A percentile compares a stretch with the other conserved stretches of the same genome.
These are phyloP conservation scores for Quadriops clusia DNA, from an alignment of 2,888 invertebrate species.

Conservation along the genomic window DNA sequence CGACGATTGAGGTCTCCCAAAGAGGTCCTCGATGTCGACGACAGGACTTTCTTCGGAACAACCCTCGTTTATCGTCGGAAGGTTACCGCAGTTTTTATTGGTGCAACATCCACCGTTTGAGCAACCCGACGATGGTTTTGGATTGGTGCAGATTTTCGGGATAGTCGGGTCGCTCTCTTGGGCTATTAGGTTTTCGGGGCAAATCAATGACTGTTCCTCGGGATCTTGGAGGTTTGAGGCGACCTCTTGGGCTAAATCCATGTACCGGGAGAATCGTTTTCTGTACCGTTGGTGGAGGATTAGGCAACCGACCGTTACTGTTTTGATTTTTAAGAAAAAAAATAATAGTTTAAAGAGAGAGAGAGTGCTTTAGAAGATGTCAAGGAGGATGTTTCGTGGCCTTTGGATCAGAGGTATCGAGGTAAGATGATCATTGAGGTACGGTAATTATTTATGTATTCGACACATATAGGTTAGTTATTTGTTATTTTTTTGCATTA, in stretches of 20 bases:
- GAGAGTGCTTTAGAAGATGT: too few relatives aligned
- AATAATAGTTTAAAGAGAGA: constrained; percentile 9
- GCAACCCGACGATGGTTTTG: constrained; percentile 3
- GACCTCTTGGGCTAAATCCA: constrained; percentile 48
- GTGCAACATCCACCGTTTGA: constrained; percentile 6
- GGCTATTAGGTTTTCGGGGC: constrained; percentile 23
- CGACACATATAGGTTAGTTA: too few relatives aligned
- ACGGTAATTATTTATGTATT: too few relatives aligned
- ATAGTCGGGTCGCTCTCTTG: constrained; percentile 8
- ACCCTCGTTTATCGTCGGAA: constrained; percentile 36
- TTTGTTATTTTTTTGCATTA: too few relatives aligned
- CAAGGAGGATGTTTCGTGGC: too few relatives aligned
- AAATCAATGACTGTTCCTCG: too few relatives aligned
- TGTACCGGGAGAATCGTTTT: constrained; percentile 54
- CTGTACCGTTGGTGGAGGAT: constrained; percentile 73
- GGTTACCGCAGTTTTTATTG: constrained; percentile 19
- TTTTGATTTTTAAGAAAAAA: constrained; percentile 6
- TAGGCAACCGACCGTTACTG: constrained; percentile 70
- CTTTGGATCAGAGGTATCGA: too few relatives aligned
- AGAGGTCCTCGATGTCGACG: constrained; percentile 55
- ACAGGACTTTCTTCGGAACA: constrained; percentile 27
- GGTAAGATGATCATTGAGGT: too few relatives aligned
- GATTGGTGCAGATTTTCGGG: constrained; percentile 2
- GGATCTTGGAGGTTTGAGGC: constrained; percentile 28
- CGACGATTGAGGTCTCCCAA: not conserved